Percentiles rank a stretch among this genome's conserved stretches.
Evolutionary conservation across 2,888 invertebrate genomes (phyloP).

Genomic region (Sabatieria punctata): DNA sequence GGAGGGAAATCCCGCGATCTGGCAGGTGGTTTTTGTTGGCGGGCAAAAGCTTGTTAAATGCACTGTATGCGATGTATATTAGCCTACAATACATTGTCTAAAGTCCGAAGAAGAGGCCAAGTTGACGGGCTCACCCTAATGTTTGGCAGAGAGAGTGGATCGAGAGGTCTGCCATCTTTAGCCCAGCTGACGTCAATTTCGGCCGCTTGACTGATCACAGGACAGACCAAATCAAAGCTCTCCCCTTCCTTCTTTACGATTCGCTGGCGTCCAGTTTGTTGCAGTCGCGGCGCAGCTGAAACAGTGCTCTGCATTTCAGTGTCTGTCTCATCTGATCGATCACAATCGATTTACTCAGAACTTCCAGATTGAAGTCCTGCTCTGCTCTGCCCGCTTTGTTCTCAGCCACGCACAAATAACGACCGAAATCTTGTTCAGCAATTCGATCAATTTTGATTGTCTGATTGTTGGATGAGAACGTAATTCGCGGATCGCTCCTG

Average conservation of each 20-base stretch:
- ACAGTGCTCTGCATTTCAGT: conserved; percentile 2
- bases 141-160: conserved; percentile 11
- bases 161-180: conserved; percentile 42
- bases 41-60: too few relatives aligned
- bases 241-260: conserved; percentile 39
- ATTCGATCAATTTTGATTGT: conserved; percentile 23
- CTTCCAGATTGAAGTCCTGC: conserved; percentile 41
- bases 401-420: conserved; percentile 43
- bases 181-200: conserved; percentile 31
- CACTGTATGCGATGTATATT: too few relatives aligned
- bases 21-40: too few relatives aligned
- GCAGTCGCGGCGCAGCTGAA: conserved; percentile 26
- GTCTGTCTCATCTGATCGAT: too few relatives aligned
- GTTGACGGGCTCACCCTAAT: conserved; percentile 6
- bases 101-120: too few relatives aligned
- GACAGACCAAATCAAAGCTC: not conserved
- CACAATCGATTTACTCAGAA: conserved; percentile 40
- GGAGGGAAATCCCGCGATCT: too few relatives aligned
- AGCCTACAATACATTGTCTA: too few relatives aligned
- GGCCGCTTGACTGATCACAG: not conserved
- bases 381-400: conserved; percentile 42
- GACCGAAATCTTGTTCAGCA: conserved; percentile 39
- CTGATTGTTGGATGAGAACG: conserved; percentile 20
- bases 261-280: conserved; percentile 12
- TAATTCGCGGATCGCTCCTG: conserved; percentile 5